Evolutionary conservation across 2,888 invertebrate species (phyloP), one percentile per base, ranked within the genome.

Genomic region (Salticus scenicus): DNA sequence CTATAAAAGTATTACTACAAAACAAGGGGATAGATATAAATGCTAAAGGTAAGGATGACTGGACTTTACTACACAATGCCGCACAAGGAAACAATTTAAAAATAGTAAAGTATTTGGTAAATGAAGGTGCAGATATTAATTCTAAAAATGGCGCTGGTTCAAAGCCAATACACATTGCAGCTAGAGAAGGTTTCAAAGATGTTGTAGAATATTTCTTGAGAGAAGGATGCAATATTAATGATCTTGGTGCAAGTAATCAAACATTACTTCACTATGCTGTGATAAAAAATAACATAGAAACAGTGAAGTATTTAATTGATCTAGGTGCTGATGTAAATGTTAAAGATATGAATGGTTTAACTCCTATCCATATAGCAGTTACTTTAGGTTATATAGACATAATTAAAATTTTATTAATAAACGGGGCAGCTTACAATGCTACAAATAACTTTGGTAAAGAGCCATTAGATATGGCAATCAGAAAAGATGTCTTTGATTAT

Each of bases 341-440:
- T n/a, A 66, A 41, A 20, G 42, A 17, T 69, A 14, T 12, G n/a
- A 31, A 28, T 64, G 51, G 51, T 5, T 14, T 24, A 28, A 70
- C 77, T 0, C 77, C 70, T 27, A n/a, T 77, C 41, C 42, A 70
- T 27, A 1, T 71, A 8, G 77, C 69, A 42, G 74, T 47, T 14
- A 1, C 30, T 5, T 10, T 14, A 20, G 76, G 72, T 1, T 31
- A 76, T 17, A 63, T 27, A n/a, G 33, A 27, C 1, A 28, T 64
- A 20, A 28, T 63, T 14, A 63, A 57, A 70, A 17, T n/a, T 42
- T 76, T 82, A 28, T 30, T 76, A 28, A 28, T 47, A n/a, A 63
- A 24, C n/a, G 67, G 67, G n/a, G 67, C 67, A 4, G 8, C 27
- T 67, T 67, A 67, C 27, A 67, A 67, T n/a, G n/a, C n/a, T n/a